Percentiles rank a stretch among this genome's conserved stretches.
Evolutionary conservation across 2,888 invertebrate species (phyloP).

Genomic region (Ophion costatus): DNA sequence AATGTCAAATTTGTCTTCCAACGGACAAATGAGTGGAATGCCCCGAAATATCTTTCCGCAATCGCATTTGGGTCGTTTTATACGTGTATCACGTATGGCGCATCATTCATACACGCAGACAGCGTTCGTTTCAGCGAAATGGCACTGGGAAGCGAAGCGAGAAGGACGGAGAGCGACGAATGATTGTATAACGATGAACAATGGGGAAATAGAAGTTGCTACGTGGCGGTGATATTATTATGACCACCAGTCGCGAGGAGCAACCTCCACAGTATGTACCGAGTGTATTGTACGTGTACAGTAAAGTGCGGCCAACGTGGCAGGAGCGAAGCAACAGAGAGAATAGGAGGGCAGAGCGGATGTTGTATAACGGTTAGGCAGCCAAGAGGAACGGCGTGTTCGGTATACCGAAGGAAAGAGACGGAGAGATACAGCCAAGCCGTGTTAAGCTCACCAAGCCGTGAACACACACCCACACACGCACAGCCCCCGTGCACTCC

Average conservation of each 20-base stretch:
- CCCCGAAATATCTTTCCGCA: too few relatives aligned
- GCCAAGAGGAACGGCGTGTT: slow-evolving; percentile 82
- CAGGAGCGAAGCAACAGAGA: slow-evolving; percentile 69
- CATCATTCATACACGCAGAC: neutral
- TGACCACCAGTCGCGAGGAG: slow-evolving; percentile 59
- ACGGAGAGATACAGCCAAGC: slow-evolving; percentile 30
- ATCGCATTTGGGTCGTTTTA: neutral
- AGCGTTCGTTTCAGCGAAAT: slow-evolving; percentile 29
- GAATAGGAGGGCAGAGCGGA: slow-evolving; percentile 81
- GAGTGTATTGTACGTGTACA: slow-evolving; percentile 16
- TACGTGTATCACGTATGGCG: slow-evolving; percentile 1
- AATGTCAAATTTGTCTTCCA: too few relatives aligned
- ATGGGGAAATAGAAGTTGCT: slow-evolving; percentile 77
- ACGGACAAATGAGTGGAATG: too few relatives aligned
- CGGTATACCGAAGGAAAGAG: slow-evolving; percentile 43
- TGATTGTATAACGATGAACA: slow-evolving; percentile 82
- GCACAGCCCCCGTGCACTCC: neutral
- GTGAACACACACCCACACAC: slow-evolving; percentile 44
- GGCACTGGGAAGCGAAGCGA: slow-evolving; percentile 44
- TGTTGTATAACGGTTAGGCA: slow-evolving; percentile 84
- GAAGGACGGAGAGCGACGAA: slow-evolving; percentile 56
- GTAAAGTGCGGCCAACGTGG: slow-evolving; percentile 34
- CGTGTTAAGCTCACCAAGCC: slow-evolving; percentile 58
- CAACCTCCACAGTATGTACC: slow-evolving; percentile 38
- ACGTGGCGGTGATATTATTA: slow-evolving; percentile 61